Evolutionary conservation across 2,888 invertebrate species (phyloP).

Genomic region (Polydrusus cervinus): DNA sequence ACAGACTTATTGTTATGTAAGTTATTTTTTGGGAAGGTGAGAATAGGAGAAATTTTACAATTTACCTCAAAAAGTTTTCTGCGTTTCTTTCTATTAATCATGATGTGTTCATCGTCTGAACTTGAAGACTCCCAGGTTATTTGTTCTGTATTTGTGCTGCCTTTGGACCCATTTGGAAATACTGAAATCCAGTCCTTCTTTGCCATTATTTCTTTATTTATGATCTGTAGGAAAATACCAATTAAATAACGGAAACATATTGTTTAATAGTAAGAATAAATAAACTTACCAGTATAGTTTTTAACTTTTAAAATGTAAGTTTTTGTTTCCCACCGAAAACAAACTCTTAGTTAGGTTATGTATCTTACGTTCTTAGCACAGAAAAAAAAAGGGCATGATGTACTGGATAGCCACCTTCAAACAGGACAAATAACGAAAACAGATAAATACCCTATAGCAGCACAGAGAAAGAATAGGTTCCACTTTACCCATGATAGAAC

Average conservation of each 20-base stretch:
- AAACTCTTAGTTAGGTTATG: no score
- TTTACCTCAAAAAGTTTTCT: neutral
- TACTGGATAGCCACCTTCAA: no score
- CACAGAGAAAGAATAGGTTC: no score
- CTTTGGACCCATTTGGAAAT: slow-evolving; percentile 8
- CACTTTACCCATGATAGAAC: no score
- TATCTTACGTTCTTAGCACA: no score
- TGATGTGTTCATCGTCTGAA: slow-evolving; percentile 32
- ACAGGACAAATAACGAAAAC: no score
- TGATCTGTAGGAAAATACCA: slow-evolving; percentile 59
- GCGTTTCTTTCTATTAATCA: neutral
- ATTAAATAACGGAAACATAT: neutral
- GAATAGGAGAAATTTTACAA: slow-evolving; percentile 5
- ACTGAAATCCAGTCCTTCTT: slow-evolving; percentile 38
- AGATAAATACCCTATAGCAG: no score
- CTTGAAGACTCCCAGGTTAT: slow-evolving; percentile 35
- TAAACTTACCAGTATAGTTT: no score
- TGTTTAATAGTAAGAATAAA: no score
- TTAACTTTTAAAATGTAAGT: no score
- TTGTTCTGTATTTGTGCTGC: slow-evolving; percentile 15
- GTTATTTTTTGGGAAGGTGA: neutral
- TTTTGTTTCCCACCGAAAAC: no score
- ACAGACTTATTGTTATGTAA: neutral
- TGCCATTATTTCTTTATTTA: slow-evolving; percentile 38
- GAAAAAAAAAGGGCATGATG: no score